A percentile compares a stretch with the other conserved stretches of the same genome.
Evolutionary conservation across 1,140 invertebrate genomes (phyloP).

Genomic region (Maconellicoccus hirsutus): DNA sequence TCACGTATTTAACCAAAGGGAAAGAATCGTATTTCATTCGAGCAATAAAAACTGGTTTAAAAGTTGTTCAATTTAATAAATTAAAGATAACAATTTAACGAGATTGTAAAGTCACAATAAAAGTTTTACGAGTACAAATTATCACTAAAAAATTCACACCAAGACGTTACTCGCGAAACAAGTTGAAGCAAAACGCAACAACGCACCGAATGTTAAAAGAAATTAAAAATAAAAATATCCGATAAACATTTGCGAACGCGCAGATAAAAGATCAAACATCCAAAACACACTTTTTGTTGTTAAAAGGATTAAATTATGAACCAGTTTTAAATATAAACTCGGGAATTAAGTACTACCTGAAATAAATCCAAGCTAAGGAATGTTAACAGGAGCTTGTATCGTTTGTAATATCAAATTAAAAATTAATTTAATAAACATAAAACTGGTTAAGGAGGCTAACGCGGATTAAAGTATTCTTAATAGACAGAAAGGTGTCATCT

Average conservation of each 20-base stretch:
- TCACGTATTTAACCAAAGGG: background rate
- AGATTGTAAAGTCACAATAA: slow-evolving; percentile 18
- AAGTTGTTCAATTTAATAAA: slow-evolving; percentile 5
- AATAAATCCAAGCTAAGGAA: background rate
- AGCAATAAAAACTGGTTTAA: background rate
- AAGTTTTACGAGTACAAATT: slow-evolving; percentile 16
- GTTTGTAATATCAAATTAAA: slow-evolving; percentile 4
- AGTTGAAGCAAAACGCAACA: background rate
- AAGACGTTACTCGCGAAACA: background rate
- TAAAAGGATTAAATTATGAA: slow-evolving; percentile 11
- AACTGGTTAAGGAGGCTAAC: background rate
- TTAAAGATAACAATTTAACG: slow-evolving; percentile 17
- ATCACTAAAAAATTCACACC: slow-evolving; percentile 13
- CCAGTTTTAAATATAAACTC: slow-evolving; percentile 10
- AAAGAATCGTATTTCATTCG: background rate
- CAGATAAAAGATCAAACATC: background rate
- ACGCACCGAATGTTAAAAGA: no score
- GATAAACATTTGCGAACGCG: background rate
- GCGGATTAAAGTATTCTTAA: background rate
- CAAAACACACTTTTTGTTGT: background rate
- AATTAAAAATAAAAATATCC: background rate
- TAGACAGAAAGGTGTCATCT: background rate
- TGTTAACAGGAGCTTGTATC: background rate
- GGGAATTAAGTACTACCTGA: background rate
- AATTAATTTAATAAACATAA: slow-evolving; percentile 2